Base-by-base conservation (phyloP, 2,797 vertebrate species). In the Epinephelus malabaricus region DNA sequence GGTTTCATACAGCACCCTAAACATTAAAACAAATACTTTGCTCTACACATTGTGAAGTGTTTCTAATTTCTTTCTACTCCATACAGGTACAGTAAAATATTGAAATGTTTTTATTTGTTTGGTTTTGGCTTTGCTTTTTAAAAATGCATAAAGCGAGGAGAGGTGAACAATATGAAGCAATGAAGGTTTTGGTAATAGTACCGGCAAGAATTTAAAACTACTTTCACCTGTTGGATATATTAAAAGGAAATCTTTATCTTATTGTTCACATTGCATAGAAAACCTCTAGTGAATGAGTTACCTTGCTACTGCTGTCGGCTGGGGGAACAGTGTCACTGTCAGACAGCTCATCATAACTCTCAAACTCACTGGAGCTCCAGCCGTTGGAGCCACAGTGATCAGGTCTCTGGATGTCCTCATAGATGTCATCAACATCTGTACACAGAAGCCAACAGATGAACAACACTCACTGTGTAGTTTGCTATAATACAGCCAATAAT, bases 321-420 rank as follows among this genome's bases (percentile, higher is more conserved):
- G 76, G 51, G 78, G 66, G 43, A 64, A 8, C 95, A 69, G 54
- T 82, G 67, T 97, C 97, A 2, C 92, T 93, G 5, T 95, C 97
- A 0, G 97, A 97, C 51, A 95, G 95, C 70, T 98, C 97, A 0
- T 97, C 96, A 73, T 97, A 97, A 89, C 96, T 97, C 92, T 98
- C 97, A 2, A 98, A 98, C 84, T 98, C 97, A 0, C 97, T 97
- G 90, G 96, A 97, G 92, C 96, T 97, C 97, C 97, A 97, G 81
- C 96, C 94, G 51, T 96, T 95, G 76, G 89, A 90, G n/a, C 73
- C 80, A 0, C 62, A 83, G 0, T 54, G 85, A 13, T 91, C 92
- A 0, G 92, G 89, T 0, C 89, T 93, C 77, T 92, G 94, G 71
- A 96, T 93, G 30, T 97, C 96, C 88, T 97, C 96, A 0, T 95